phyloP scores from a whole-genome alignment of 2,113 vertebrate species.

The Ia io region DNA sequence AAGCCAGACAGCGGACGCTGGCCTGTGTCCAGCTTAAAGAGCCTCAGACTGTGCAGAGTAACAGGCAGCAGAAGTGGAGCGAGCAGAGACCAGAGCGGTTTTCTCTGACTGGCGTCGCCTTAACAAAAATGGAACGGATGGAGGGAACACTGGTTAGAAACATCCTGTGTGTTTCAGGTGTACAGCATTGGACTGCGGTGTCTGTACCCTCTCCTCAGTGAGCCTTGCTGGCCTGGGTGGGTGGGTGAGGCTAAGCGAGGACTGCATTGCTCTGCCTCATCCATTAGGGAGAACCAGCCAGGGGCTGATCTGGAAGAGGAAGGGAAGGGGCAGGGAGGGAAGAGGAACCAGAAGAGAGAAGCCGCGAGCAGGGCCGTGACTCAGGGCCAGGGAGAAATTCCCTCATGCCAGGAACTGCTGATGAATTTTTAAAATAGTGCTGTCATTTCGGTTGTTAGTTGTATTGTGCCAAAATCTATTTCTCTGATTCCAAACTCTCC shows the following conservation, averaged over 20 bases:
- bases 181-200: no score
- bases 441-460: background rate
- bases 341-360: background rate
- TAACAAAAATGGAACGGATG: background rate
- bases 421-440: background rate
- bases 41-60: background rate
- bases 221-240: background rate
- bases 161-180: background rate
- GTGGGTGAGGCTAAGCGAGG: background rate
- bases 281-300: background rate
- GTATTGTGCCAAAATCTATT: background rate
- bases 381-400: background rate
- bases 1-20: background rate
- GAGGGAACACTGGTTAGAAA: background rate
- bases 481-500: background rate
- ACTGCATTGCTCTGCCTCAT: background rate
- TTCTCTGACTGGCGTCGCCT: background rate
- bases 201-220: background rate
- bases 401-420: background rate
- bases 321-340: background rate
- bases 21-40: background rate
- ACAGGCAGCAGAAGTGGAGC: background rate
- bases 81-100: background rate
- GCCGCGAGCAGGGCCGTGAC: background rate
- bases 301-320: background rate